A percentile compares a stretch with the other conserved stretches of the same genome.
Conservation (phyloP, 2,888 invertebrate species). For the Amblyteles armatorius region DNA sequence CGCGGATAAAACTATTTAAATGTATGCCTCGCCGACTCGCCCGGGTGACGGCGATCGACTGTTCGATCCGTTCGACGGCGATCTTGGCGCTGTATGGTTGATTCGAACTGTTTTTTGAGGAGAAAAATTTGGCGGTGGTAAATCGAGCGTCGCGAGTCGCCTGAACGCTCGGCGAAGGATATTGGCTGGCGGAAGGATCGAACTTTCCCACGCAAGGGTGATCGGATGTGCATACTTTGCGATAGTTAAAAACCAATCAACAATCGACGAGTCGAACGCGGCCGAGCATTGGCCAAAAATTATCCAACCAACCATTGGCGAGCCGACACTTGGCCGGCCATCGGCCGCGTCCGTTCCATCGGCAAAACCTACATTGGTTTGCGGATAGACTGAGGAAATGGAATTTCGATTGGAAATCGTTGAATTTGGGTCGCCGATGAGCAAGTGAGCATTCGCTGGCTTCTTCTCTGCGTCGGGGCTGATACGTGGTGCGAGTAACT, state of each 20-base stretch:
- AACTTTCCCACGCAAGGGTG: neutral
- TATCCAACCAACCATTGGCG: too few species aligned
- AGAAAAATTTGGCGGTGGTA: neutral
- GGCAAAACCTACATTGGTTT: too few species aligned
- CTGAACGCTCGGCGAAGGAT: neutral
- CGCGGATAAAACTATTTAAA: slow-evolving; percentile 10
- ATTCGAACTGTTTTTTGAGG: too few species aligned
- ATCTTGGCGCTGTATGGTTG: too few species aligned
- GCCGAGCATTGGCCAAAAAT: too few species aligned
- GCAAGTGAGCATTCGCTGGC: slow-evolving; percentile 13
- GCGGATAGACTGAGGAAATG: slow-evolving; percentile 31
- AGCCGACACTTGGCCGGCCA: too few species aligned
- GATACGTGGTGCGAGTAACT: slow-evolving; percentile 57
- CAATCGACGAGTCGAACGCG: too few species aligned
- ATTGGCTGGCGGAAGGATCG: neutral
- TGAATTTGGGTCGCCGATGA: neutral
- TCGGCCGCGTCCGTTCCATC: too few species aligned
- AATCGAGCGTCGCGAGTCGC: neutral
- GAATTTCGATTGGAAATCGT: slow-evolving; percentile 31
- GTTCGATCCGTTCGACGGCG: too few species aligned
- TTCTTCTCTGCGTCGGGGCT: slow-evolving; percentile 32
- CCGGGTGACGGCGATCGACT: neutral
- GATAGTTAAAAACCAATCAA: too few species aligned
- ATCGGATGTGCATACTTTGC: too few species aligned
- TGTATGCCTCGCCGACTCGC: neutral